These are phyloP conservation scores for Danio albolineatus DNA, from an alignment of 2,797 vertebrate species.

Conservation along the genomic window DNA sequence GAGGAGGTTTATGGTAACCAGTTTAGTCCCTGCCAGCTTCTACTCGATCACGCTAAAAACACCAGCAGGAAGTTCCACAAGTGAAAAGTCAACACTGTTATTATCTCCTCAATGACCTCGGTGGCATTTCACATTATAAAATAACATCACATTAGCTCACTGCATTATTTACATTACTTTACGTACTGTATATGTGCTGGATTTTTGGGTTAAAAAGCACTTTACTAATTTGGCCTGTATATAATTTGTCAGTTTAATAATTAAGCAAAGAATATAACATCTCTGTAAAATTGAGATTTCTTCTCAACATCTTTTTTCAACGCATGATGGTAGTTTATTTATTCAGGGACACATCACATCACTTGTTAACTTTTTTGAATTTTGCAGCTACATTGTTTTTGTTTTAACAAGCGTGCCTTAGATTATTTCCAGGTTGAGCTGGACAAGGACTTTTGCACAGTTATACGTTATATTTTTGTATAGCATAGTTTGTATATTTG, in stretches of 20 bases:
- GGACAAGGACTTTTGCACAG: neutral
- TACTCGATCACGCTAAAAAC: constrained; percentile 83
- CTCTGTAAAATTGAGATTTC: neutral
- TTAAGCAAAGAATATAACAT: neutral
- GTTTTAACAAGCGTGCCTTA: neutral
- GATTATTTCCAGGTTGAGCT: neutral
- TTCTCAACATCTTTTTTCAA: neutral
- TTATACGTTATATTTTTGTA: neutral
- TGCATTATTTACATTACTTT: neutral
- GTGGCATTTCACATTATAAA: neutral
- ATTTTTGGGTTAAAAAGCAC: neutral
- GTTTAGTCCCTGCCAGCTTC: constrained; percentile 87
- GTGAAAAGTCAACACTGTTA: constrained; percentile 44
- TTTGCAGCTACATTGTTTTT: neutral
- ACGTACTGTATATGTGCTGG: neutral
- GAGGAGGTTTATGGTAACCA: constrained; percentile 82
- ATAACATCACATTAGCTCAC: neutral
- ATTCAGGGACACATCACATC: neutral
- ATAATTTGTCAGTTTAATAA: neutral
- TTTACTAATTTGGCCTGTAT: constrained; percentile 2
- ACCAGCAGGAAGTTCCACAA: constrained; percentile 83
- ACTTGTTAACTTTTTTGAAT: neutral
- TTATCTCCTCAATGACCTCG: neutral
- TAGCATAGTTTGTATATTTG: constrained; percentile 12
- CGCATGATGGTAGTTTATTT: neutral